Evolutionary conservation across 2,888 invertebrate species (phyloP), one percentile per base, ranked within the genome.

Genomic region (Rhagonycha lutea): DNA sequence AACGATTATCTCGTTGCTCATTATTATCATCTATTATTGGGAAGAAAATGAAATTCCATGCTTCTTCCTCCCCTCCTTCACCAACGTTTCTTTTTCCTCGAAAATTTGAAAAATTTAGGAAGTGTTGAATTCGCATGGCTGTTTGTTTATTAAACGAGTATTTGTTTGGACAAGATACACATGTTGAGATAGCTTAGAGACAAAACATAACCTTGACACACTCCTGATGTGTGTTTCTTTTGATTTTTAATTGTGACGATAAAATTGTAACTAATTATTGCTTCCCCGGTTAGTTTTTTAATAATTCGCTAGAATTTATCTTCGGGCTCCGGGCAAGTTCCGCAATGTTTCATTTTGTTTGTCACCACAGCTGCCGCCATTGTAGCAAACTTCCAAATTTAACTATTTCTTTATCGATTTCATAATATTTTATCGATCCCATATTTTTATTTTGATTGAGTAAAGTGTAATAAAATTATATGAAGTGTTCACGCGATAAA

Each of bases 181-280:
- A 29, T 71, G 18, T 63, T 62, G 32, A 71, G 71, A 72, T 72
- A 68, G 70, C 67, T 11, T 24, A 26, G 63, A 72, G 65, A 26
- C 72, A 67, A 60, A 72, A 72, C 72, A 72, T 26, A 72, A 72
- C 72, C 72, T 72, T 72, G 72, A 72, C 72, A 72, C 26, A 68
- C n/a, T 70, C 61, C 14, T 23, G 47, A 47, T 47, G 47, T 47
- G n/a, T 47, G 47, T n/a, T 47, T 47, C 47, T 47, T 47, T 47
- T 47, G n/a, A 47, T 47, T 47, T 7, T 47, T 47, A 47, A 47
- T 47, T n/a, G n/a, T 47, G 47, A 7, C 47, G 47, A 47, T 47
- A 47, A 47, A 47, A 47, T 47, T 47, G n/a, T n/a, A n/a, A 47
- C 12, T 47, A 47, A n/a, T 47, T n/a, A 47, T 12, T 47, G 18